Evolutionary conservation across 23 tunicate species (phyloP), one percentile per base, ranked within the genome.

Genomic region (Styela clava): DNA sequence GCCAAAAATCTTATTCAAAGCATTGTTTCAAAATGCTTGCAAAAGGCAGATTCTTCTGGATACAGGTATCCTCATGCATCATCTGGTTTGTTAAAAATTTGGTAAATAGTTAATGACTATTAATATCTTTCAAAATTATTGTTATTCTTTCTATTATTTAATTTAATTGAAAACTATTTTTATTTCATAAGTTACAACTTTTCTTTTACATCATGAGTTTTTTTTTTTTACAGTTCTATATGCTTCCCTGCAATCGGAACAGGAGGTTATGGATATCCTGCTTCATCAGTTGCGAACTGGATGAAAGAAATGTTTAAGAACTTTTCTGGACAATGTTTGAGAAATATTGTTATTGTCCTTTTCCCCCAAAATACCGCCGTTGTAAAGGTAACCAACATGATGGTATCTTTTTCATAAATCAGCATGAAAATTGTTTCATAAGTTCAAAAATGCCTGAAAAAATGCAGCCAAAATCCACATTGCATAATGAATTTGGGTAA

Each of bases 191-290:
- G n/a, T n/a, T n/a, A n/a, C n/a, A n/a, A n/a, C n/a, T n/a, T n/a
- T n/a, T n/a, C n/a, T n/a, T n/a, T n/a, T n/a, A n/a, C n/a, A n/a
- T n/a, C n/a, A n/a, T n/a, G n/a, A n/a, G n/a, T n/a, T n/a, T n/a
- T n/a, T 12, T 44, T 7, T 7, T 34, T 31, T 35, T n/a, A 23
- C 78, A 73, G 78, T 27, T 64, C 74, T 16, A 87, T 87, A 20
- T 85, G 82, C 37, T 87, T 87, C 68, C 91, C 91, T 1, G 78
- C 91, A 5, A 44, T 87, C 22, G 91, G 86, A 7, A 74, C 86
- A 20, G 91, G 91, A 27, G 91, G 91, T 33, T 84, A 81, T 74
- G 24, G 34, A 1, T 82, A 74, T 69, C 86, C 86, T 26, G 30
- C 86, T 18, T 1, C 74, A 1, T 26, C 28, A 5, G 87, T 87